Base-by-base conservation (phyloP, 2,797 vertebrate species). In the Natrix natrix region DNA sequence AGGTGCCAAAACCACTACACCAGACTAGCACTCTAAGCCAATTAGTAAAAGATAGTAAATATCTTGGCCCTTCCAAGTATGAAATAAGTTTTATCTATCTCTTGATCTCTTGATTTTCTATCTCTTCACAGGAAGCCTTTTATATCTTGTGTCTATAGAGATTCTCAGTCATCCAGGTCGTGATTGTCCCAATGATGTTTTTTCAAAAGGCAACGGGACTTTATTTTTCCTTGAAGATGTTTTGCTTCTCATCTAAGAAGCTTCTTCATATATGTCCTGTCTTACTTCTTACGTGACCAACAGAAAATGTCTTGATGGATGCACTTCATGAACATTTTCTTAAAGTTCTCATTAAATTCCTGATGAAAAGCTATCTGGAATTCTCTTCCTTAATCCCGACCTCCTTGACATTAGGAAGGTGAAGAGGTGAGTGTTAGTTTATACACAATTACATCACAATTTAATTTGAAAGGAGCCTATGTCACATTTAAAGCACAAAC, bases 71-170 rank as follows among this genome's bases (percentile, higher is more conserved):
- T 95, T 95, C 96, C 94, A 95, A 96, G 96, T 96, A 92, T 96
- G 95, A 96, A 96, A 96, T 14, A 96, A 96, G 96, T 95, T 92
- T 96, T 97, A 94, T 91, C 95, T 94, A 32, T 60, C 94, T 94
- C 95, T 94, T 96, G 95, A 93, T 94, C 96, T 95, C 94, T 92
- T 88, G 93, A 95, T 95, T 95, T 94, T 94, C 95, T 93, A 4
- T 94, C 96, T 96, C 96, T 93, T 96, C 87, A 1, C 94, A 93
- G 59, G 95, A 95, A 96, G 94, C 95, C 96, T 97, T 97, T 97
- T 95, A 94, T 92, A 94, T 93, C 90, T 66, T 28, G 61, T 28
- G 4, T 63, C 61, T 63, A 28, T 28, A 3, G 26, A 28, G 26
- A 63, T 28, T 28, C 26, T 63, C 24, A 28, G 61, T 63, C 26